These are phyloP conservation scores for Chymomyza procnemis DNA, from an alignment of 2,888 invertebrate species.

Conservation along the genomic window DNA sequence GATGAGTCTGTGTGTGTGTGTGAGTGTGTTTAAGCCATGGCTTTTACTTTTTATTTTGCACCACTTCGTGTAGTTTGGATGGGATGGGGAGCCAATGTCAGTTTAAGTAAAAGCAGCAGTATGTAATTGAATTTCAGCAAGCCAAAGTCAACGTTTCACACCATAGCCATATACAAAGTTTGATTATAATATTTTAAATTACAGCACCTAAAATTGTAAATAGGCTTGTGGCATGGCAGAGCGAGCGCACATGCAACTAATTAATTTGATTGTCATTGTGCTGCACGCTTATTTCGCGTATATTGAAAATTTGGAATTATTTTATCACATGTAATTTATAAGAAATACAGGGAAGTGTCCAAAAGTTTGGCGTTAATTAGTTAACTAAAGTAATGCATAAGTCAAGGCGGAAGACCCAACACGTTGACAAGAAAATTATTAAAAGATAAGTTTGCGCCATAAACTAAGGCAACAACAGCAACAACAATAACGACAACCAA, in stretches of 20 bases:
- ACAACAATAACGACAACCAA: background rate
- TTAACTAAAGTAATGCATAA: background rate
- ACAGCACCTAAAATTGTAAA: constrained; percentile 8
- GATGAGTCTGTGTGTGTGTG: too few species aligned
- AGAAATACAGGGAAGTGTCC: background rate
- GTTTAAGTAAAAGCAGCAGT: background rate
- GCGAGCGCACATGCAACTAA: constrained; percentile 2
- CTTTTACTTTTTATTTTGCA: constrained; percentile 13
- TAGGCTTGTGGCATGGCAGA: background rate
- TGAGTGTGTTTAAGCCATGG: background rate
- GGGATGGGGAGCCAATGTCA: constrained; percentile 6
- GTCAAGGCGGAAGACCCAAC: background rate
- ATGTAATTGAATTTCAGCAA: constrained; percentile 3
- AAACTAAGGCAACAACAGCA: background rate
- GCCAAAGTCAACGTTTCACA: constrained; percentile 21
- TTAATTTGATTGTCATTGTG: constrained; percentile 14
- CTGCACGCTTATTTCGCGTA: background rate
- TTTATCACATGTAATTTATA: background rate
- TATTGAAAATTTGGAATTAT: background rate
- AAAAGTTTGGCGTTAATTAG: background rate
- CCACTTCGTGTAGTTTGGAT: constrained; percentile 1
- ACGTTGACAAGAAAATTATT: constrained; percentile 21
- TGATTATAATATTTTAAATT: constrained; percentile 11
- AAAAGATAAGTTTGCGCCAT: background rate
- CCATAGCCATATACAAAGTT: constrained; percentile 1